Conservation (phyloP, 2,888 invertebrate species). For the Trissonchulus latispiculum region DNA sequence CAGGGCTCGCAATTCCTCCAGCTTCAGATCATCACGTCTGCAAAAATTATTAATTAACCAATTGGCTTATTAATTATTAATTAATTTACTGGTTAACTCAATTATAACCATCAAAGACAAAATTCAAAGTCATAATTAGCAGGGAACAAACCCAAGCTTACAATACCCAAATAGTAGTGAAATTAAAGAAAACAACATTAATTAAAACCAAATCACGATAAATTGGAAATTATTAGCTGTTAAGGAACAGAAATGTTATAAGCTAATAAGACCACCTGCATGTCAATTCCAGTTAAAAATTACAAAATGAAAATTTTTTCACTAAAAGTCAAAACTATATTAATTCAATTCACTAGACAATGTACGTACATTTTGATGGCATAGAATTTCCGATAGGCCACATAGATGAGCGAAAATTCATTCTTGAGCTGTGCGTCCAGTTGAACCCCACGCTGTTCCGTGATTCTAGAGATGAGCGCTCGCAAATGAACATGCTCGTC, state of each 20-base stretch:
- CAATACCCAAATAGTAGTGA: too few relatives aligned
- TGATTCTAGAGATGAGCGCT: conserved; percentile 24
- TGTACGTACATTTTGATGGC: background rate
- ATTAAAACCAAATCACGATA: background rate
- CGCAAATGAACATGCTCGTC: conserved; percentile 22
- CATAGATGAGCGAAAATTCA: background rate
- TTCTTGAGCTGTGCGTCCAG: conserved; percentile 15
- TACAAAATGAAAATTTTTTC: too few relatives aligned
- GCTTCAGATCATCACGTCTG: background rate
- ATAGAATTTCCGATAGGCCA: conserved; percentile 3
- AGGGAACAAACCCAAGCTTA: too few relatives aligned
- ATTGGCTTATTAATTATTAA: too few relatives aligned
- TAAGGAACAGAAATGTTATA: too few relatives aligned
- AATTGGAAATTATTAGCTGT: too few relatives aligned
- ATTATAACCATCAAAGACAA: too few relatives aligned
- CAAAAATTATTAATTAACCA: background rate
- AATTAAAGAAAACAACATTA: background rate
- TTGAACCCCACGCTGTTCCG: conserved; percentile 15
- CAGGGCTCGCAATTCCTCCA: background rate
- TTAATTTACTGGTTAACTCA: too few relatives aligned
- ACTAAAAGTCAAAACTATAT: too few relatives aligned
- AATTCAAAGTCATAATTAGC: too few relatives aligned
- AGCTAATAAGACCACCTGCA: too few relatives aligned
- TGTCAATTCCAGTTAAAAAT: too few relatives aligned
- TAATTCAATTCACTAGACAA: background rate